These are phyloP conservation scores for Ochlodes sylvanus DNA, from an alignment of 2,888 invertebrate species.

Conservation along the genomic window DNA sequence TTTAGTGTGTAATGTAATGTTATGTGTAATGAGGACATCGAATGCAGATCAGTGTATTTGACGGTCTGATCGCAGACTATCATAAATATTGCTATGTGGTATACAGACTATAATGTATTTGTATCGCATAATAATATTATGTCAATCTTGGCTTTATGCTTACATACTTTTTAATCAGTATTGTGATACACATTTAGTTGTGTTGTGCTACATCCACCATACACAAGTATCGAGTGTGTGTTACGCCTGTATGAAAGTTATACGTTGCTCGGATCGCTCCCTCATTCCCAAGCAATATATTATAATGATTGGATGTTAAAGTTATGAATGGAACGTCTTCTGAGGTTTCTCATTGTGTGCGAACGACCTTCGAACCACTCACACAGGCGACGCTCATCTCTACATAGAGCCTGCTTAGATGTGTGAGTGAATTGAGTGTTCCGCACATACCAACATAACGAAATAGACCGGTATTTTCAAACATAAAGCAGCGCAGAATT, in stretches of 20 bases:
- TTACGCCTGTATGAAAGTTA: conserved; percentile 12
- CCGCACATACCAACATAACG: conserved; percentile 17
- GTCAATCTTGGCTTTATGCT: too few species aligned
- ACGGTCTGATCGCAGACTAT: too few species aligned
- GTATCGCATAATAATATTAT: too few species aligned
- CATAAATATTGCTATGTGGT: too few species aligned
- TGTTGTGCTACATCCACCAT: neutral
- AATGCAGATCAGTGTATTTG: too few species aligned
- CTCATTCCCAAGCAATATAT: conserved; percentile 61
- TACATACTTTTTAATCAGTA: neutral
- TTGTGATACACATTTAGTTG: neutral
- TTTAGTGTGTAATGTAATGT: too few species aligned
- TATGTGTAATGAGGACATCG: too few species aligned
- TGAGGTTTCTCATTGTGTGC: conserved; percentile 45
- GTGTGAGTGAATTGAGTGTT: conserved; percentile 25
- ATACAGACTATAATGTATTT: too few species aligned
- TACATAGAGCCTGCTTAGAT: conserved; percentile 11
- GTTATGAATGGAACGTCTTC: conserved; percentile 81
- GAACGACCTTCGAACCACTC: conserved; percentile 38
- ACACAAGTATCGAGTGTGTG: neutral
- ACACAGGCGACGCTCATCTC: conserved; percentile 17
- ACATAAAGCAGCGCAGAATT: conserved; percentile 32
- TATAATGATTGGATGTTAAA: conserved; percentile 80
- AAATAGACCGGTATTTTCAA: conserved; percentile 37
- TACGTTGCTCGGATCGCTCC: conserved; percentile 37